Conservation (phyloP, 2,888 invertebrate species). For the Tenodera sinensis region DNA sequence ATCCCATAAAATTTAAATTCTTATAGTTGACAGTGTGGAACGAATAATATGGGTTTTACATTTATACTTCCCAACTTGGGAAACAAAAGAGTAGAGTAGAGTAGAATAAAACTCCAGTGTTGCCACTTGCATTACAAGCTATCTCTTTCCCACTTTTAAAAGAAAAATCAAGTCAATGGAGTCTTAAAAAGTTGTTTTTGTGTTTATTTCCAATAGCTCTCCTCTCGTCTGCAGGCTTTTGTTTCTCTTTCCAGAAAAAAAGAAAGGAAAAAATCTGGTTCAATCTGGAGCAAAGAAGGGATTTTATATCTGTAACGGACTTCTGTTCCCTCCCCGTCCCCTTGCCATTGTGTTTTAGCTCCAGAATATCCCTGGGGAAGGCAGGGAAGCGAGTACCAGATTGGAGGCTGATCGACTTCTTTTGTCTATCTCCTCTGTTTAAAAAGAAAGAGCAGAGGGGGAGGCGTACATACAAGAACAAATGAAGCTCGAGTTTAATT, state of each 20-base stretch:
- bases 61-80: not conserved
- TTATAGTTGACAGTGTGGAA: not conserved
- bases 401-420: not conserved
- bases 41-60: not conserved
- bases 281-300: slow-evolving; percentile 1
- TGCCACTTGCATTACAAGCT: not conserved
- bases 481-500: not conserved
- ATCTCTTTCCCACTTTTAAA: not conserved
- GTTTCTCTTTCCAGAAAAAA: not conserved
- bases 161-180: not conserved
- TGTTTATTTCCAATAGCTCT: slow-evolving; percentile 7
- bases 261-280: not conserved
- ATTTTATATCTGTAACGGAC: slow-evolving; percentile 1
- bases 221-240: not conserved
- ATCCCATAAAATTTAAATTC: too few species aligned
- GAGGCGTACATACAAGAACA: not conserved
- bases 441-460: not conserved
- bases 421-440: not conserved
- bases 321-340: not conserved
- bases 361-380: not conserved
- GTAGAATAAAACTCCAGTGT: not conserved
- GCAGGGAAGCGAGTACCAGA: not conserved
- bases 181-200: slow-evolving; percentile 5
- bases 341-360: not conserved
- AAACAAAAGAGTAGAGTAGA: not conserved